These are phyloP conservation scores for Plodia interpunctella DNA, from an alignment of 1,140 invertebrate genomes.

Conservation along the genomic window DNA sequence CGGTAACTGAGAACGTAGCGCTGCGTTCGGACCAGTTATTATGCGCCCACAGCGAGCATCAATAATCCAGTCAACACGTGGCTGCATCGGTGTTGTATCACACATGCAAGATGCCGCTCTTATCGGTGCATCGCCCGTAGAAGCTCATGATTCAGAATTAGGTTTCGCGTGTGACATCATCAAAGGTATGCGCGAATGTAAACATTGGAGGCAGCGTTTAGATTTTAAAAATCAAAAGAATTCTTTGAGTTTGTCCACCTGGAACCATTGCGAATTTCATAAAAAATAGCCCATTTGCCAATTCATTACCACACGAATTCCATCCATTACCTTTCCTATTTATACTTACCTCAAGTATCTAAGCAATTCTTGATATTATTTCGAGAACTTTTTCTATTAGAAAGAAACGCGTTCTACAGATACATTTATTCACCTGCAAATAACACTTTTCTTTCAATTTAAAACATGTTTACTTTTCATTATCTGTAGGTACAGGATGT, in stretches of 20 bases:
- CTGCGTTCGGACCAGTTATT: constrained; percentile 61
- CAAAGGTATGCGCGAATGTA: constrained; percentile 29
- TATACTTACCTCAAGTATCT: too few relatives aligned
- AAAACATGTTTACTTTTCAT: not conserved
- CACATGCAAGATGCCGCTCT: constrained; percentile 46
- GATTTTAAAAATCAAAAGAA: not conserved
- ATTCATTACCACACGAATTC: too few relatives aligned
- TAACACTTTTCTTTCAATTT: not conserved
- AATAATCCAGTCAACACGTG: constrained; percentile 61
- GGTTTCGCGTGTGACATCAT: constrained; percentile 64
- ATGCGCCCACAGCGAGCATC: constrained; percentile 66
- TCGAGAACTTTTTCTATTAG: too few relatives aligned
- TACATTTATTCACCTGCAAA: too few relatives aligned
- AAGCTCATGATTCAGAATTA: constrained; percentile 69
- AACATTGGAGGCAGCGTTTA: not conserved
- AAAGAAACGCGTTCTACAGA: too few relatives aligned
- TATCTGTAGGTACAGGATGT: constrained; percentile 2
- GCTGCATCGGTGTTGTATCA: constrained; percentile 47
- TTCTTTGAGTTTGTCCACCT: too few relatives aligned
- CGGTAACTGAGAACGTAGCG: constrained; percentile 58
- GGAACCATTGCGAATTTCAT: too few relatives aligned
- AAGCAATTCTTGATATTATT: too few relatives aligned
- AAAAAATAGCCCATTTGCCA: too few relatives aligned
- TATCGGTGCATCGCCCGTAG: constrained; percentile 70
- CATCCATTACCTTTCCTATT: too few relatives aligned